A percentile compares a stretch with the other conserved stretches of the same genome.
These are phyloP conservation scores for Galendromus occidentalis DNA, from an alignment of 1,140 invertebrate genomes.

Conservation along the genomic window DNA sequence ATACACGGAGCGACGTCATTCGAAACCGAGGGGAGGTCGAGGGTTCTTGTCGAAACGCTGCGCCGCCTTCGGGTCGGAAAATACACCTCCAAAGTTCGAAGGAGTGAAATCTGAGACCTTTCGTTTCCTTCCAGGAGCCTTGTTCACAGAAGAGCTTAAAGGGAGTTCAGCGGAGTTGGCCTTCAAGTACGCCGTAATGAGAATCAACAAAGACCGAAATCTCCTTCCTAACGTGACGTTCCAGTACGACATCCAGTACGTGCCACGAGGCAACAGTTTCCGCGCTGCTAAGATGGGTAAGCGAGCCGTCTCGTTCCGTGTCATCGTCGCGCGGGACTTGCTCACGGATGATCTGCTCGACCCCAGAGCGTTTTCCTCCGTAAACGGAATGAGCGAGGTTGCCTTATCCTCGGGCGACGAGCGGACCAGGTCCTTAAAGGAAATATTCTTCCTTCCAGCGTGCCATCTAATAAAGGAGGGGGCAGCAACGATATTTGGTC, in stretches of 20 bases:
- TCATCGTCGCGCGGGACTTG: too few relatives aligned
- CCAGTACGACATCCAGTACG: conserved; percentile 74
- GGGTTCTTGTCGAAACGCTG: too few relatives aligned
- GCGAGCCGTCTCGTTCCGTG: conserved; percentile 10
- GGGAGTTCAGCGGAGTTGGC: conserved; percentile 61
- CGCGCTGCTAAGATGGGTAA: conserved; percentile 73
- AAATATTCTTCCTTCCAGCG: conserved; percentile 35
- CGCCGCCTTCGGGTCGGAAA: too few relatives aligned
- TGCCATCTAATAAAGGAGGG: conserved; percentile 65
- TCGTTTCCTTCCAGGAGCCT: conserved; percentile 47
- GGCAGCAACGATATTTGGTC: conserved; percentile 70
- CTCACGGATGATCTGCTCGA: too few relatives aligned
- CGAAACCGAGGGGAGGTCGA: too few relatives aligned
- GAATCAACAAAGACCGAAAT: conserved; percentile 62
- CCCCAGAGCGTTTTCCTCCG: too few relatives aligned
- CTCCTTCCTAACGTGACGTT: conserved; percentile 63
- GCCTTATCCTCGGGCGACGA: too few relatives aligned
- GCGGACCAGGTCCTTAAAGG: neutral
- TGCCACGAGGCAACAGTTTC: conserved; percentile 64
- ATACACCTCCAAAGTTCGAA: too few relatives aligned
- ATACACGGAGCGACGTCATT: too few relatives aligned
- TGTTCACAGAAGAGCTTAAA: conserved; percentile 68
- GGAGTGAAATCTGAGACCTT: too few relatives aligned
- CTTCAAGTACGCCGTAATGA: conserved; percentile 78
- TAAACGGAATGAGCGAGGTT: too few relatives aligned